Percentiles rank a stretch among this genome's conserved stretches.
Evolutionary conservation across 1,140 invertebrate species (phyloP).

Genomic region (Augochlora pura): DNA sequence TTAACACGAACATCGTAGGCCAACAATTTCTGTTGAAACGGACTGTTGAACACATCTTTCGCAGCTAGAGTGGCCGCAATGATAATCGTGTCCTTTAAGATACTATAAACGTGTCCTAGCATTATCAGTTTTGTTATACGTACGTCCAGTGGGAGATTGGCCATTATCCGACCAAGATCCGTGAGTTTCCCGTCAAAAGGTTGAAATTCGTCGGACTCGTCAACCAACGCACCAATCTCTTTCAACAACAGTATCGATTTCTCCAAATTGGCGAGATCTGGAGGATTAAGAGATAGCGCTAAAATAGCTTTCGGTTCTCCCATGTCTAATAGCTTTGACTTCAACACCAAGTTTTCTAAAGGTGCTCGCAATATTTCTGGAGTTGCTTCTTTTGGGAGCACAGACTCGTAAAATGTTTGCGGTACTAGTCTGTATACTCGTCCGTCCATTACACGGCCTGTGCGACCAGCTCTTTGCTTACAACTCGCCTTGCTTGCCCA

Average conservation of each 20-base stretch:
- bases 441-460: conserved; percentile 92
- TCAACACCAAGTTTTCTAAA: conserved; percentile 90
- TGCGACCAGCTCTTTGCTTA: conserved; percentile 93
- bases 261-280: conserved; percentile 90
- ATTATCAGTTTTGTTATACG: conserved; percentile 91
- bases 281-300: conserved; percentile 92
- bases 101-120: conserved; percentile 92
- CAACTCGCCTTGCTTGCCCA: conserved; percentile 96
- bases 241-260: conserved; percentile 91
- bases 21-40: conserved; percentile 86
- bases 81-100: conserved; percentile 91
- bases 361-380: conserved; percentile 92
- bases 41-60: conserved; percentile 89
- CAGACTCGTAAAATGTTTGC: conserved; percentile 84
- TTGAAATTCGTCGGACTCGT: conserved; percentile 80
- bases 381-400: conserved; percentile 80
- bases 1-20: conserved; percentile 89
- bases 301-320: conserved; percentile 91
- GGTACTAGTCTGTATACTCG: conserved; percentile 93
- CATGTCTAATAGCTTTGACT: conserved; percentile 91
- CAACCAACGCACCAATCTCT: conserved; percentile 89
- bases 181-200: conserved; percentile 93
- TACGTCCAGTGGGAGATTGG: conserved; percentile 90
- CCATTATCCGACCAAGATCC: conserved; percentile 91
- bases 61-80: conserved; percentile 93